Evolutionary conservation across 2,113 vertebrate species (phyloP), one percentile per base, ranked within the genome.

Genomic region (Dendrocopos noguchii): DNA sequence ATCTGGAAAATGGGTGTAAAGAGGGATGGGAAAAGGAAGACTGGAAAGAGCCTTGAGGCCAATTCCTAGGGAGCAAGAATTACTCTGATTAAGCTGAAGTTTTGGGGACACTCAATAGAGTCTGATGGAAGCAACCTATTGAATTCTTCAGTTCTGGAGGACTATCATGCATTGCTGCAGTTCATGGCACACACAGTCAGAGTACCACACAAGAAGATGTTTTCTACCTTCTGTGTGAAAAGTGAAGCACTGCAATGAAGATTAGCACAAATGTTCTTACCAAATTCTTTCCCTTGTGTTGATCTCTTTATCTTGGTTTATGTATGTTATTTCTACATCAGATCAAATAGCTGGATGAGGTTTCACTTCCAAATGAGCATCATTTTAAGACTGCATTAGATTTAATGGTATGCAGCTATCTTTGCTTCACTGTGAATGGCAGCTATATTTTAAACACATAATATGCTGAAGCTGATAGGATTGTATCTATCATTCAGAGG

Each of bases 301-400:
- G n/a, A 27, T 74, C 50, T 52, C 28, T 92, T 72, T 44, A 12
- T 74, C n/a, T 86, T 70, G 39, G 77, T 90, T 86, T 78, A 71
- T 12, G 17, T 33, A 6, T 50, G 21, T 59, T 90, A 36, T n/a
- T 78, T 79, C 60, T 61, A 78, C 57, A 77, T 28, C 15, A 71
- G 56, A 88, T 88, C 46, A 60, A 86, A 57, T 65, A 64, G 24
- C 94, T 71, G 2, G 3, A 60, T 73, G 47, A 80, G 61, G 39
- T 74, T 70, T 75, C 20, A 46, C 39, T 80, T 88, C 44, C 34
- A 12, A 55, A 66, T 6, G 20, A 83, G 9, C 28, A 42, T 71
- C 1, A 8, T 59, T 77, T 93, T 85, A 19, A 44, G 57, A 44
- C 59, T 85, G 31, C 18, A 20, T 77, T 88, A 36, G 31, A 60